Base-by-base conservation (phyloP, 2,888 invertebrate species). In the Lasioglossum morio region DNA sequence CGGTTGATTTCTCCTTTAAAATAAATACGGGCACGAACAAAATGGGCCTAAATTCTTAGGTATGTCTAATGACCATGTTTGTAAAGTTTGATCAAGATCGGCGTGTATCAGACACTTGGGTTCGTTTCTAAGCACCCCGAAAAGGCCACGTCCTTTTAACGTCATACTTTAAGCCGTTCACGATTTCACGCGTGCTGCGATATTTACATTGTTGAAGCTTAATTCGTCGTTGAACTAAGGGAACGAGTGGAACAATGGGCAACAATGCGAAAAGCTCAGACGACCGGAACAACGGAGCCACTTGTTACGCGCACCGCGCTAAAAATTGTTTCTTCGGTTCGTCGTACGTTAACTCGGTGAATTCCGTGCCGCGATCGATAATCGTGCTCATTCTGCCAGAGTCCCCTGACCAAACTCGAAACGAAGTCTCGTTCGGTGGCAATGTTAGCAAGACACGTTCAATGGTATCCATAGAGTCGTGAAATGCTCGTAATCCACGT, bases 291-390 rank as follows among this genome's bases (percentile, higher is more conserved):
- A 80, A 89, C 88, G 89, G 87, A 87, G 93, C 93, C 93, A 93
- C 93, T 93, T 93, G 93, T 93, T 93, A 93, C 93, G 87, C 92
- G 88, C 87, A 84, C 80, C 88, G 80, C 86, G 86, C 85, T 82
- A 77, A 77, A 85, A 86, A 85, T 88, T 82, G 84, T 82, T 85
- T 81, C 80, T 84, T 77, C 84, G 75, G 63, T 72, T 66, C 63
- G 73, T 60, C 82, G 86, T 82, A 75, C 85, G 82, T 82, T 85
- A 85, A 77, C 86, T 81, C 82, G 81, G 76, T 74, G 81, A 89
- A 88, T 86, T 84, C 90, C 85, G 74, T 57, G 43, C 30, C 23
- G 19, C 87, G 87, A 87, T 90, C 90, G 90, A 90, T 90, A 82
- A 66, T 82, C 69, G 66, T 60, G 66, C 77, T 84, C 76, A 76